A percentile compares a stretch with the other conserved stretches of the same genome.
Conservation (phyloP, 2,888 invertebrate genomes). For the Drosophila antonietae region DNA sequence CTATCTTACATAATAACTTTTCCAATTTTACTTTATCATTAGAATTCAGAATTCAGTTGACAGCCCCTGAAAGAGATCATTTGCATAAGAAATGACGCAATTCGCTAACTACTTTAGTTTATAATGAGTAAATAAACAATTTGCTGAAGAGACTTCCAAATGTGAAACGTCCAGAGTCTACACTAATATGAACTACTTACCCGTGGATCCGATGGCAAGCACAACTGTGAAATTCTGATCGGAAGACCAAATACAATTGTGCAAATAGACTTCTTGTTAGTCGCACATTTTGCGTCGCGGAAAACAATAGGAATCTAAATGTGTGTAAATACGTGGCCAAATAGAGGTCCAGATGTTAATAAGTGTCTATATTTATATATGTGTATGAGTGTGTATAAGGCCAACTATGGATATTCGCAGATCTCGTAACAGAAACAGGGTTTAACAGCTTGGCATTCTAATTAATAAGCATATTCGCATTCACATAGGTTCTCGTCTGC, state of each 20-base stretch:
- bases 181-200: conserved; percentile 26
- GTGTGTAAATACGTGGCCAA: conserved; percentile 31
- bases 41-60: not conserved
- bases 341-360: conserved; percentile 39
- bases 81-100: conserved; percentile 50
- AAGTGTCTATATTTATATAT: not conserved
- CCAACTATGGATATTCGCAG: conserved; percentile 31
- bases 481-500: conserved; percentile 14
- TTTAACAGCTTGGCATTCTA: conserved; percentile 49
- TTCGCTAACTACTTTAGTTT: conserved; percentile 31
- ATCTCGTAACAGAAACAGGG: conserved; percentile 8
- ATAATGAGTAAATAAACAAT: conserved; percentile 43
- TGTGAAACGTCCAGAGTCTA: conserved; percentile 2
- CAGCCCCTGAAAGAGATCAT: conserved; percentile 13
- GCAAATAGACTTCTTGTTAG: conserved; percentile 54
- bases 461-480: conserved; percentile 58
- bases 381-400: not conserved
- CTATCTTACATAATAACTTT: not conserved
- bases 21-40: not conserved
- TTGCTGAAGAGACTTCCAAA: conserved; percentile 44
- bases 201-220: conserved; percentile 7
- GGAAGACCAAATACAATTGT: conserved; percentile 63
- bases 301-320: conserved; percentile 33
- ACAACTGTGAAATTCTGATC: conserved; percentile 28
- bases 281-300: conserved; percentile 38